Evolutionary conservation across 2,888 invertebrate genomes (phyloP).

Genomic region (Drosophila emarginata): DNA sequence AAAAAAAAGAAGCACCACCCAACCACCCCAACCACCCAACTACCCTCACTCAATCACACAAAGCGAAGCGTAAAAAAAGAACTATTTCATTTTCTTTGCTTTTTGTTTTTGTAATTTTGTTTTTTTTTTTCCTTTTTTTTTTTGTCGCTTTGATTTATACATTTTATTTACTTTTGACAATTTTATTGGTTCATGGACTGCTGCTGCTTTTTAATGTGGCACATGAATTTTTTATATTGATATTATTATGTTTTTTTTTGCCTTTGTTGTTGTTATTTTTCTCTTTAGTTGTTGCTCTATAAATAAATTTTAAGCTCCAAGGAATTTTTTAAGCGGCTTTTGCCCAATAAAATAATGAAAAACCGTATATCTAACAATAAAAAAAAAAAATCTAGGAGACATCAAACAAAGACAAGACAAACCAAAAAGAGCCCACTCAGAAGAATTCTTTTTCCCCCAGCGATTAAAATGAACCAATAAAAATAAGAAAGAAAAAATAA

Average conservation of each 20-base stretch:
- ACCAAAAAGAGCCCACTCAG: neutral
- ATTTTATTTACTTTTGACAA: constrained; percentile 28
- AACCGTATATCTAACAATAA: neutral
- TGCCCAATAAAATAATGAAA: constrained; percentile 8
- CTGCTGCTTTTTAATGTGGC: constrained; percentile 12
- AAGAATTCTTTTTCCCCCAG: constrained; percentile 1
- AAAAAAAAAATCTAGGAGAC: constrained; percentile 7
- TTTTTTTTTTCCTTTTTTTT: neutral
- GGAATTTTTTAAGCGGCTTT: constrained; percentile 14
- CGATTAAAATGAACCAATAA: constrained; percentile 20
- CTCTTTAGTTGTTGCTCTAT: constrained; percentile 12
- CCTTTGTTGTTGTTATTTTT: neutral
- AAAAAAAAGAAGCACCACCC: neutral
- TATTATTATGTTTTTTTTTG: constrained; percentile 15
- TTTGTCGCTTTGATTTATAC: constrained; percentile 2
- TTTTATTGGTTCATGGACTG: constrained; percentile 14
- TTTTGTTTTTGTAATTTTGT: neutral
- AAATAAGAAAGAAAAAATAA: neutral
- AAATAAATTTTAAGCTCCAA: constrained; percentile 37
- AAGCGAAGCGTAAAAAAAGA: constrained; percentile 10
- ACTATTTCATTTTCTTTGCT: constrained; percentile 10
- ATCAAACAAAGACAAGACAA: neutral
- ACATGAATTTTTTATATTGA: constrained; percentile 20
- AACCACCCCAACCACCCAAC: neutral
- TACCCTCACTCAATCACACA: constrained; percentile 4